phyloP scores from a whole-genome alignment of 1,140 invertebrate genomes.

The Drosophila nikananu region DNA sequence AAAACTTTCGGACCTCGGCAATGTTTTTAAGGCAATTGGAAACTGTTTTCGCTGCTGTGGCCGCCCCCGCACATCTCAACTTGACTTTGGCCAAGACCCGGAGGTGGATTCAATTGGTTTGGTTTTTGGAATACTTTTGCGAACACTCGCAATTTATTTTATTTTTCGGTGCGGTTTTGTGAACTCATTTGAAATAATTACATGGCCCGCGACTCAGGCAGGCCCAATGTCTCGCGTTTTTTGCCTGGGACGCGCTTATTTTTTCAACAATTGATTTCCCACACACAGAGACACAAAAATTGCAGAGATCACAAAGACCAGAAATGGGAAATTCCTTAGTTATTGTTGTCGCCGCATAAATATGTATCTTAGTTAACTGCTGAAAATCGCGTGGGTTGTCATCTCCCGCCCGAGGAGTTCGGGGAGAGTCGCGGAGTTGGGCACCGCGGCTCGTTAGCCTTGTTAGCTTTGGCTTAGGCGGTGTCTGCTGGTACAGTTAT shows the following conservation, averaged over 20 bases:
- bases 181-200: slow-evolving; percentile 79
- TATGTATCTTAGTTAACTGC: slow-evolving; percentile 66
- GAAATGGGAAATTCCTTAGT: slow-evolving; percentile 76
- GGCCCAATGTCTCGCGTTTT: slow-evolving; percentile 32
- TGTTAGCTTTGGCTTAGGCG: slow-evolving; percentile 46
- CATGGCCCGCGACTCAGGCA: slow-evolving; percentile 38
- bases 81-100: slow-evolving; percentile 45
- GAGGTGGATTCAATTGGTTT: slow-evolving; percentile 48
- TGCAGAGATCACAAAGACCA: slow-evolving; percentile 67
- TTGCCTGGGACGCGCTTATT: slow-evolving; percentile 36
- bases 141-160: slow-evolving; percentile 12
- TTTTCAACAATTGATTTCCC: slow-evolving; percentile 74
- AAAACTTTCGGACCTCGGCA: slow-evolving; percentile 37
- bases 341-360: slow-evolving; percentile 61
- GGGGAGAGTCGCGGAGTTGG: slow-evolving; percentile 6
- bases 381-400: slow-evolving; percentile 50
- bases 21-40: slow-evolving; percentile 53
- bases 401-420: slow-evolving; percentile 11
- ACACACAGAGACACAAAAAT: slow-evolving; percentile 52
- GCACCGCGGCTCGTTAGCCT: slow-evolving; percentile 37
- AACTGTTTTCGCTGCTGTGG: slow-evolving; percentile 18
- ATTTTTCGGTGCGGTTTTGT: slow-evolving; percentile 52
- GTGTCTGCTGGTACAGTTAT: slow-evolving; percentile 36
- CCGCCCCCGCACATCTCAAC: slow-evolving; percentile 41
- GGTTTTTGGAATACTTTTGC: slow-evolving; percentile 16